Conservation (phyloP, 2,888 invertebrate species). For the Mystacides longicornis region DNA sequence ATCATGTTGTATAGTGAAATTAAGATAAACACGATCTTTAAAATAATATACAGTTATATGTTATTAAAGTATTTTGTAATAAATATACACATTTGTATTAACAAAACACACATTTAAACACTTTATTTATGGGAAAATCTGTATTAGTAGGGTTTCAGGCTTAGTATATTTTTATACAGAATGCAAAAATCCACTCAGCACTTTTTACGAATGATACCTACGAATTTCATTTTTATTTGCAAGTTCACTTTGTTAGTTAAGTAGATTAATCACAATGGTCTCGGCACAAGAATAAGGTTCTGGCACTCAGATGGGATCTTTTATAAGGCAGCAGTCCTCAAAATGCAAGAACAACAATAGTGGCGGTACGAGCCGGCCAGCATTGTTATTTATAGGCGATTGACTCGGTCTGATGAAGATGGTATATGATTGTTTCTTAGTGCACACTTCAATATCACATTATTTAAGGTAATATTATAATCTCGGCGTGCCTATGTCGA, state of each 20-base stretch:
- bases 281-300: neutral
- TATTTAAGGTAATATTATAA: neutral
- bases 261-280: neutral
- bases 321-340: slow-evolving; percentile 18
- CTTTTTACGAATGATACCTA: neutral
- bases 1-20: no score
- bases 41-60: no score
- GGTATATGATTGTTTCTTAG: slow-evolving; percentile 18
- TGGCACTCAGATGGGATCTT: slow-evolving; percentile 13
- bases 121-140: no score
- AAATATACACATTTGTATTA: no score
- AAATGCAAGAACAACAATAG: slow-evolving; percentile 22
- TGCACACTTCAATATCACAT: slow-evolving; percentile 20
- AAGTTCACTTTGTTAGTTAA: no score
- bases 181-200: no score
- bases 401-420: slow-evolving; percentile 19
- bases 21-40: no score
- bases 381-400: slow-evolving; percentile 25
- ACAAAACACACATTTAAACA: no score
- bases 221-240: neutral
- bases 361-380: slow-evolving; percentile 7
- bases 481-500: neutral
- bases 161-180: no score
- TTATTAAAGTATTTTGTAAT: no score
- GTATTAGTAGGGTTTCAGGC: no score